These are phyloP conservation scores for Hydrocynus forskahlii DNA, from an alignment of 2,797 vertebrate species.

Conservation along the genomic window DNA sequence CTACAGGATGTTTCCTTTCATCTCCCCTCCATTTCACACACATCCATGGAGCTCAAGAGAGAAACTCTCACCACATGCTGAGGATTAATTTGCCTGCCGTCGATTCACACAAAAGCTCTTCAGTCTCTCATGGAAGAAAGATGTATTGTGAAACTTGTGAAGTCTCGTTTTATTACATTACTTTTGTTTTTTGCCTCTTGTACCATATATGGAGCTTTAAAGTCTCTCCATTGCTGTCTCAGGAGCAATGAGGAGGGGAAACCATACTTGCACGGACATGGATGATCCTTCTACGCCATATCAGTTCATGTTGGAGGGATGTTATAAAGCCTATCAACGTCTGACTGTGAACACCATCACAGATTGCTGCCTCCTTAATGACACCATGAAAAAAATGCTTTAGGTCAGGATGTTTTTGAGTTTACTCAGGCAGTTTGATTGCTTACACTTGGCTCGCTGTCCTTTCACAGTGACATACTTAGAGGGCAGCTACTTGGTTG, in stretches of 20 bases:
- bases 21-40: constrained; percentile 32
- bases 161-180: constrained; percentile 50
- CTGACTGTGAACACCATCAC: constrained; percentile 62
- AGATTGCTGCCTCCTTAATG: constrained; percentile 44
- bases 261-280: constrained; percentile 45
- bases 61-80: constrained; percentile 25
- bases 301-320: constrained; percentile 13
- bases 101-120: constrained; percentile 57
- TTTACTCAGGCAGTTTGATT: constrained; percentile 42
- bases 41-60: constrained; percentile 36
- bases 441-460: constrained; percentile 45
- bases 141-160: constrained; percentile 54
- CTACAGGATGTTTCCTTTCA: constrained; percentile 35
- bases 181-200: constrained; percentile 39
- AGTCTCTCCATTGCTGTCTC: constrained; percentile 46
- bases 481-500: background rate
- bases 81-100: constrained; percentile 46
- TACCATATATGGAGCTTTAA: constrained; percentile 53
- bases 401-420: constrained; percentile 62
- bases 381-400: constrained; percentile 61
- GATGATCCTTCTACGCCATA: constrained; percentile 49
- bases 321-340: background rate
- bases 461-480: background rate
- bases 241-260: constrained; percentile 55
- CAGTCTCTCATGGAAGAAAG: constrained; percentile 19